Evolutionary conservation across 2,888 invertebrate species (phyloP), one percentile per base, ranked within the genome.

Genomic region (Diaprepes abbreviatus): DNA sequence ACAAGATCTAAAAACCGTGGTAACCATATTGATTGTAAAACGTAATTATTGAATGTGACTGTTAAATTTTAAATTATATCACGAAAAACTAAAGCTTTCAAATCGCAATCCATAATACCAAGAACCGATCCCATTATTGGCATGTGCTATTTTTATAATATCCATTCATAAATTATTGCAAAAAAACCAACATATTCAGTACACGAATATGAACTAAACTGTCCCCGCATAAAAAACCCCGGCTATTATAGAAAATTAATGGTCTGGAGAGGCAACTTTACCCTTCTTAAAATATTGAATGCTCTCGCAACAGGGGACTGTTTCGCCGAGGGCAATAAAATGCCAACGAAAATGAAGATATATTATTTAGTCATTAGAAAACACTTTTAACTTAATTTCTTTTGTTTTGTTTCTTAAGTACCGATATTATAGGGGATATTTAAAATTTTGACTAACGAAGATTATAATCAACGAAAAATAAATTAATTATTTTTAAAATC

Each of bases 301-400:
- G 57, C 50, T 45, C 45, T 68, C 62, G 45, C 62, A 33, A 54
- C 57, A 33, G 68, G 68, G 68, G 63, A 45, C 63, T 19, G 35
- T 28, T 52, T 67, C 52, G 45, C 52, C 14, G 45, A 58, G 55
- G 48, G 62, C 55, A 68, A 63, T 68, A 68, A 67, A 68, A 68
- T 36, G 60, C 55, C 54, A 68, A 35, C 62, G 31, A 38, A 45
- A 68, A 68, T 68, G 68, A 62, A 63, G 68, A 68, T 63, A 63
- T 66, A 66, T 66, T 28, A 1, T 14, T 21, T 12, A 6, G 6
- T 16, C 14, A 50, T 50, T 50, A 50, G 14, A 28, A 24, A 28
- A 50, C 48, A 16, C 28, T 50, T 50, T 50, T 50, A 28, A 28
- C 28, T 50, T 50, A 50, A 50, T 50, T 50, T 28, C 48, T 50